Conservation (phyloP, 23 tunicate genomes). For the Trididemnum nubilum region DNA sequence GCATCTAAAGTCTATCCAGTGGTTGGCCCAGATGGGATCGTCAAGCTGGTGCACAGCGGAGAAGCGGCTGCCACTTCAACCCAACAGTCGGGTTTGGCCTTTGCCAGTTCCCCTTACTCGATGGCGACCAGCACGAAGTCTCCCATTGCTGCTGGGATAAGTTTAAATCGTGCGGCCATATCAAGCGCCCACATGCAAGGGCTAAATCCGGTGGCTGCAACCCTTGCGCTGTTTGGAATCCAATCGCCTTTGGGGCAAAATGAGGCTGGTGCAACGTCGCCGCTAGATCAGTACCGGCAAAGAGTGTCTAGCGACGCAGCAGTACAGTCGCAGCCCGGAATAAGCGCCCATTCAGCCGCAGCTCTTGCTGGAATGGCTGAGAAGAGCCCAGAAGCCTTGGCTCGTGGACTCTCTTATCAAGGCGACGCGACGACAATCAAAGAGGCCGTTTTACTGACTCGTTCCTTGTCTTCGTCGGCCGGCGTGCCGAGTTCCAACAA, state of each 20-base stretch:
- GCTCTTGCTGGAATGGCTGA: background rate
- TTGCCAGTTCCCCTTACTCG: background rate
- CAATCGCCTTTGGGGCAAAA: conserved; percentile 22
- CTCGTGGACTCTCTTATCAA: background rate
- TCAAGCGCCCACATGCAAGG: conserved; percentile 1
- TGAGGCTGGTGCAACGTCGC: conserved; percentile 22
- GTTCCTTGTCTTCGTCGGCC: background rate
- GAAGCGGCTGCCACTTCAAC: background rate
- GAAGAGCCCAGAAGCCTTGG: background rate
- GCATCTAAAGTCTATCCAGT: background rate
- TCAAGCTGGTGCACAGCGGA: conserved; percentile 16
- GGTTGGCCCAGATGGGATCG: conserved; percentile 17
- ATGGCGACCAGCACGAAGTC: background rate
- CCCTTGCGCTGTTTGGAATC: conserved; percentile 39
- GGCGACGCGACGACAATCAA: conserved; percentile 7
- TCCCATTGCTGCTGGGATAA: too few relatives aligned
- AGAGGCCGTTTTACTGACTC: conserved; percentile 14
- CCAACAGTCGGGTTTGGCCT: background rate
- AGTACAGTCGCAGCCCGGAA: background rate
- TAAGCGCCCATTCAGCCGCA: background rate
- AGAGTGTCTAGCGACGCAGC: background rate
- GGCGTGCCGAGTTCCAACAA: conserved; percentile 13
- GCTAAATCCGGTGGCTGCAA: conserved; percentile 39
- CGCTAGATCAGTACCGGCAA: background rate
- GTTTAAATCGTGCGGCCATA: background rate